Base-by-base conservation (phyloP, 2,888 invertebrate species). In the Drosophila nigritarsus region DNA sequence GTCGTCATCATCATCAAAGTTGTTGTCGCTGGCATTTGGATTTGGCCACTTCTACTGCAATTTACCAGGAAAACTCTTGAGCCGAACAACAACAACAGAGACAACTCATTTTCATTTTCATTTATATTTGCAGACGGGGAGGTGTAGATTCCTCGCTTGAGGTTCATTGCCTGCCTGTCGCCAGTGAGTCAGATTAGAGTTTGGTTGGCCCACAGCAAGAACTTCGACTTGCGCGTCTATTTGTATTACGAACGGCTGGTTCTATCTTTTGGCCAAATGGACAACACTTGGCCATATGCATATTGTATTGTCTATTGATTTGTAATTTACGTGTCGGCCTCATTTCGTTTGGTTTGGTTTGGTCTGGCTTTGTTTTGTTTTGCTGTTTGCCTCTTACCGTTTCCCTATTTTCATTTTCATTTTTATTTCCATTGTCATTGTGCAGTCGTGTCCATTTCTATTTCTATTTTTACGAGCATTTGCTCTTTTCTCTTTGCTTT, bases 321-420 rank as follows among this genome's bases (percentile, higher is more conserved):
- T 86, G 83, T 82, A 67, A 82, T 85, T 85, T 83, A 67, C 83
- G 56, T 60, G 49, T 9, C 63, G 85, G 65, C 82, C 82, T 65
- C 61, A 72, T 60, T 82, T 70, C 32, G 30, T 65, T 54, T 36
- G 15, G 34, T 11, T 34, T 13, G 36, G 36, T 6, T 40, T 24
- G 45, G 13, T 1, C 15, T 1, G 34, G 50, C n/a, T 50, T 50
- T 29, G 50, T 27, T 36, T 20, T 15, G 20, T 24, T 32, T 59
- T 51, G 29, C 50, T 54, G 24, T 49, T 49, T 40, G 9, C 27
- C 49, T 62, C 42, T 55, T 62, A 42, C 40, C 49, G 60, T 56
- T 53, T 63, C 45, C 51, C 40, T 58, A 58, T 27, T 63, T 67
- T 24, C 45, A 40, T 48, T 13, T 34, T 54, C 77, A 61, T 72